phyloP scores from a whole-genome alignment of 2,888 invertebrate genomes.

The Torymus aiolomorphi region DNA sequence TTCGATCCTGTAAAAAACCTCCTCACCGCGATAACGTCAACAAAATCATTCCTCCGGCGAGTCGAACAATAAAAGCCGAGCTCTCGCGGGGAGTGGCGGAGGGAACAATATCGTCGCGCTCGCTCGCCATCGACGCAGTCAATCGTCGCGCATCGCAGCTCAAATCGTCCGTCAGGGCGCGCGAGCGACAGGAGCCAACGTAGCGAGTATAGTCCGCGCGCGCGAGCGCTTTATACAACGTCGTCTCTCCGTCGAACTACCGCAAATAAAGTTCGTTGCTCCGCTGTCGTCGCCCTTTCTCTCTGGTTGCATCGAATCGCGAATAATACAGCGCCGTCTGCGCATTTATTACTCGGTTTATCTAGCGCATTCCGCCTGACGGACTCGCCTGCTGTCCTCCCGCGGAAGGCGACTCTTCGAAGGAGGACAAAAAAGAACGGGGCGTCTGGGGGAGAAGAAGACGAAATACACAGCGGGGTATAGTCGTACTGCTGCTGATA shows the following conservation, averaged over 20 bases:
- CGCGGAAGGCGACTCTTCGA: not conserved
- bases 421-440: not conserved
- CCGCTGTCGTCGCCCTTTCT: not conserved
- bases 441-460: not conserved
- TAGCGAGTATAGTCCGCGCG: too few species aligned
- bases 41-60: too few species aligned
- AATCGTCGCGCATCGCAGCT: too few species aligned
- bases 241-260: not conserved
- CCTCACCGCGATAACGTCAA: too few species aligned
- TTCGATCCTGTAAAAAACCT: too few species aligned
- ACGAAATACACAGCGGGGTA: not conserved
- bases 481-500: not conserved
- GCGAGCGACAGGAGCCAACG: too few species aligned
- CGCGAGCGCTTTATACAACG: not conserved
- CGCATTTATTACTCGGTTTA: conserved; percentile 52
- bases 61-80: too few species aligned
- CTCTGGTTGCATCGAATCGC: conserved; percentile 11
- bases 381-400: not conserved
- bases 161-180: too few species aligned
- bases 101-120: not conserved
- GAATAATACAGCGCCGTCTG: not conserved
- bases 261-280: too few species aligned
- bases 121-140: too few species aligned
- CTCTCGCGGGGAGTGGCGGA: too few species aligned
- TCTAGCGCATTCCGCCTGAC: conserved; percentile 45